Evolutionary conservation across 2,113 vertebrate species (phyloP), one percentile per base, ranked within the genome.

Genomic region (Rana temporaria): DNA sequence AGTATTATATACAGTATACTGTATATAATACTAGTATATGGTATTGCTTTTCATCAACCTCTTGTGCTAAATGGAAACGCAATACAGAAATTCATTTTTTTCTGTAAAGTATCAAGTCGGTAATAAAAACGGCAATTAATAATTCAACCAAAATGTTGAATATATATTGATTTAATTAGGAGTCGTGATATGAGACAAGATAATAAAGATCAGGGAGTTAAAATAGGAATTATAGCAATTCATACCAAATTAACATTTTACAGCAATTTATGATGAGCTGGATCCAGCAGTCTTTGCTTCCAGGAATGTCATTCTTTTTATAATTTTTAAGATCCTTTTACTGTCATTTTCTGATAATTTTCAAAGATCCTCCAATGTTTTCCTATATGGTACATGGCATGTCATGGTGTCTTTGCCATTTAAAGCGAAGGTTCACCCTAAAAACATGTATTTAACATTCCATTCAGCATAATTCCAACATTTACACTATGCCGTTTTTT

Each of bases 151-250:
- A 72, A 19, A 48, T 72, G 52, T 72, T 56, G 52, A 72, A 56
- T 72, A 30, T 72, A 72, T 55, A 72, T 72, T 26, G 48, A 72
- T 56, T 71, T 72, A 22, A 55, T 72, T 72, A 72, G 69, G 22
- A 52, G 2, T 48, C 24, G 15, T 71, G 68, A 32, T 72, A 22
- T 56, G 18, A 72, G 18, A 62, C n/a, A 20, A 62, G 18, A 71
- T 71, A 71, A 71, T 55, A 17, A 71, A 52, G 67, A 52, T 70
- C 67, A 52, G 67, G 52, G n/a, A 18, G n/a, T 22, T 16, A 6
- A 15, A 52, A 48, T 9, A 71, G 22, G 20, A 55, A 26, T 26
- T 71, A 71, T 53, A 71, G 68, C 26, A 53, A 24, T 17, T 71
- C 7, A 53, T 69, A 22, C 48, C n/a, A 52, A 68, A 42, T 24